Percentiles rank a stretch among this genome's conserved stretches.
Conservation (phyloP, 2,113 vertebrate species). For the Dermatemys mawii region DNA sequence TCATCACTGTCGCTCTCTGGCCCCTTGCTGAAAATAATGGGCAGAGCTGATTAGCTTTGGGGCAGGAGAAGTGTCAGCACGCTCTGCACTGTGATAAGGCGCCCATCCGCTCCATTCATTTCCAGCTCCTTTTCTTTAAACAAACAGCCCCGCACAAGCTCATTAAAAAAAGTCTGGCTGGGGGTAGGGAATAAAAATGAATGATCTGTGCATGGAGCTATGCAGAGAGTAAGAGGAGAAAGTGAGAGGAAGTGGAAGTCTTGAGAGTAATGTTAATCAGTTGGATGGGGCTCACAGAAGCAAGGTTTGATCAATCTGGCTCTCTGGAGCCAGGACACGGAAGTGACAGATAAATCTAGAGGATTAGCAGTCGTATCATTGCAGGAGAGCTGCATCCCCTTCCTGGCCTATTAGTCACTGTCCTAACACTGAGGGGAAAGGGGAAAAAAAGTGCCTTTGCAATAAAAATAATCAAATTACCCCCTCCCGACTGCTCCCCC, state of each 20-base stretch:
- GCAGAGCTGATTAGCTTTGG: neutral
- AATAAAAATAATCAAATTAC: constrained; percentile 8
- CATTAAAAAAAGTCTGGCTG: neutral
- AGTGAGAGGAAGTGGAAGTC: rapidly evolving
- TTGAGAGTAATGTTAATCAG: neutral
- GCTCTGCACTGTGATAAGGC: neutral
- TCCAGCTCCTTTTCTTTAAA: neutral
- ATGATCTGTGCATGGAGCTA: neutral
- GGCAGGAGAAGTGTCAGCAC: rapidly evolving
- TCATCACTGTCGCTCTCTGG: neutral
- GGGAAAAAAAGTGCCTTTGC: neutral
- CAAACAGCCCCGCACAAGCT: neutral
- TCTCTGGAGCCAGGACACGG: neutral
- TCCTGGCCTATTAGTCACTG: constrained; percentile 42
- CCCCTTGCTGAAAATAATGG: neutral
- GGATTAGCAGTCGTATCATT: constrained; percentile 53
- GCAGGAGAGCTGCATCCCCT: constrained; percentile 37
- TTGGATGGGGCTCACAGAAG: neutral
- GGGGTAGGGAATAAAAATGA: neutral
- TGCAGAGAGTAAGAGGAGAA: neutral
- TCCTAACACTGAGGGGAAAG: neutral
- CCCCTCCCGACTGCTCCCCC: neutral
- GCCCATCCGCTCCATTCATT: neutral
- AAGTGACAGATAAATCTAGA: constrained; percentile 29
- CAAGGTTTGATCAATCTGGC: neutral